Percentiles rank a stretch among this genome's conserved stretches.
These are phyloP conservation scores for Ifrita kowaldi DNA, from an alignment of 2,113 vertebrate species.

Conservation along the genomic window DNA sequence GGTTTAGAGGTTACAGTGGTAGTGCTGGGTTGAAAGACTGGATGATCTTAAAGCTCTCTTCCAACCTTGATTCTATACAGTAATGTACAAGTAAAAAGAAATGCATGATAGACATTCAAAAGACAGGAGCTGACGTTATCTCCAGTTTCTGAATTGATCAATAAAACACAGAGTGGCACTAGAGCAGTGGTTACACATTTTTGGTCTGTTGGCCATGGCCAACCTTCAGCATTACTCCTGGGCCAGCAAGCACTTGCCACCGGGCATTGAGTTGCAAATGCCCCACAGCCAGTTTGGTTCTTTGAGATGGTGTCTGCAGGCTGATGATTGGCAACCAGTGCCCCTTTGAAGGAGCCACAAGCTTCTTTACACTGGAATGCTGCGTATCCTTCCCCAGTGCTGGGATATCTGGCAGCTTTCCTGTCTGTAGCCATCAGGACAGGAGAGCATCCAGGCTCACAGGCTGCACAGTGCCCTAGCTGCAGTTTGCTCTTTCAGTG, in stretches of 20 bases:
- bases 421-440: neutral
- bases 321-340: rapidly evolving
- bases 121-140: neutral
- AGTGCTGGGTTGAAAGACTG: neutral
- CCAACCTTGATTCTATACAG: neutral
- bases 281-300: neutral
- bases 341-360: neutral
- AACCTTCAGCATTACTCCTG: neutral
- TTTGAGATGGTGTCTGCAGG: rapidly evolving
- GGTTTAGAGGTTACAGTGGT: neutral
- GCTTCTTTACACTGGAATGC: neutral
- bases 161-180: neutral
- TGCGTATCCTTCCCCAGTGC: neutral
- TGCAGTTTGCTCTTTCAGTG: neutral
- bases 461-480: neutral
- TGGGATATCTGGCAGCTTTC: neutral
- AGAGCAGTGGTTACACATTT: neutral
- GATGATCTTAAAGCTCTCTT: neutral
- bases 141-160: neutral
- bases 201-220: neutral
- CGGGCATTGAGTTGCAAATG: neutral
- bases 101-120: neutral
- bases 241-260: neutral
- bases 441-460: neutral
- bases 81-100: neutral